Evolutionary conservation across 2,797 vertebrate genomes (phyloP), one percentile per base, ranked within the genome.

Genomic region (Ptychobarbus kaznakovi): DNA sequence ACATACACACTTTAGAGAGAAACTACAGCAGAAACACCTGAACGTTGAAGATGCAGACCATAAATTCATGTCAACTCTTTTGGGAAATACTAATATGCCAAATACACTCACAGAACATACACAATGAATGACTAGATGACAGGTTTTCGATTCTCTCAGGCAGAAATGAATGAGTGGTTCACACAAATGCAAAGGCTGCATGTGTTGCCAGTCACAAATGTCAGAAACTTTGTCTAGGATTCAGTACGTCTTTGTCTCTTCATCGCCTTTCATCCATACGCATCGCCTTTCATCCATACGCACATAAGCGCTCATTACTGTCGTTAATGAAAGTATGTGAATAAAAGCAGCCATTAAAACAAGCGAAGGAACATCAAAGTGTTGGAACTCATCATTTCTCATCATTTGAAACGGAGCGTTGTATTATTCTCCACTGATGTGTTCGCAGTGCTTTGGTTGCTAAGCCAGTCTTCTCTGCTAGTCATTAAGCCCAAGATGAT

Each of bases 271-370:
- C 25, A 51, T 35, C 85, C 25, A 46, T 79, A 83, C 18, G 58
- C 46, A 78, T 42, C 15, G 35, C 58, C 61, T 75, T 86, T 84
- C 32, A 51, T 35, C 85, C 25, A 49, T 77, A 83, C 15, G 53
- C 53, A 77, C 46, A 58, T 72, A 76, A 70, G 58, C 56, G 53
- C 65, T 76, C 77, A 72, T 75, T 87, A 87, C 69, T 38, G 6
- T 65, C 69, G 65, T 82, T 89, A 88, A 85, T 85, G 85, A 86
- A 89, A 69, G 80, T 86, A 56, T 86, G 75, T 89, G 80, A 88
- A 68, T 88, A 82, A 86, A 75, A 86, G 78, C 58, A 77, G 82
- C 25, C 75, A 53, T 68, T 81, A 88, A 84, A 84, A 86, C 40
- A 61, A 79, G 72, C 51, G 61, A 73, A 78, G 75, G 82, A 63